A percentile compares a stretch with the other conserved stretches of the same genome.
Conservation (phyloP, 2,797 vertebrate genomes). For the Clarias laeviceps region DNA sequence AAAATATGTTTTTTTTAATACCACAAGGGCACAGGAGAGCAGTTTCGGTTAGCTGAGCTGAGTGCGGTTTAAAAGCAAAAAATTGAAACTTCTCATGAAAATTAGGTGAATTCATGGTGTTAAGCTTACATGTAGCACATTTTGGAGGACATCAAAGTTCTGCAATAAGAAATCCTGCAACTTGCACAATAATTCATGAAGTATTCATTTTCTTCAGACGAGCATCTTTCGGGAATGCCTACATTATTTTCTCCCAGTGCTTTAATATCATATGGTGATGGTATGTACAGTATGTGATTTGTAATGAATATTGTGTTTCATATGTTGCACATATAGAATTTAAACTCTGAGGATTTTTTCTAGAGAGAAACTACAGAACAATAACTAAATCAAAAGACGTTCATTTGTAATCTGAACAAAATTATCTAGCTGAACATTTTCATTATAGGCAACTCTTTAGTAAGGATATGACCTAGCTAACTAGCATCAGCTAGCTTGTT, state of each 20-base stretch:
- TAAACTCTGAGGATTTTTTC: neutral
- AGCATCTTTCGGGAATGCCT: neutral
- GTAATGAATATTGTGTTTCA: conserved; percentile 3
- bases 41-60: neutral
- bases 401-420: neutral
- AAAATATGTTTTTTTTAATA: neutral
- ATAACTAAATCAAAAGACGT: neutral
- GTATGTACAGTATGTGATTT: neutral
- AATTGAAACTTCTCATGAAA: neutral
- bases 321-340: neutral
- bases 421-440: neutral
- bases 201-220: neutral
- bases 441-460: neutral
- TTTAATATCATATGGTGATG: neutral
- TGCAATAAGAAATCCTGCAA: neutral
- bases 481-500: neutral
- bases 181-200: neutral
- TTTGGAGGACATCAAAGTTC: neutral
- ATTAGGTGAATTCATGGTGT: neutral
- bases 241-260: neutral
- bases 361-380: neutral
- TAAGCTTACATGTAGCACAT: neutral
- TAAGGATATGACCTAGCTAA: neutral
- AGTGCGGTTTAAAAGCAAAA: neutral
- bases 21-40: neutral